phyloP scores from a whole-genome alignment of 2,113 vertebrate genomes.

The Etheostoma spectabile region DNA sequence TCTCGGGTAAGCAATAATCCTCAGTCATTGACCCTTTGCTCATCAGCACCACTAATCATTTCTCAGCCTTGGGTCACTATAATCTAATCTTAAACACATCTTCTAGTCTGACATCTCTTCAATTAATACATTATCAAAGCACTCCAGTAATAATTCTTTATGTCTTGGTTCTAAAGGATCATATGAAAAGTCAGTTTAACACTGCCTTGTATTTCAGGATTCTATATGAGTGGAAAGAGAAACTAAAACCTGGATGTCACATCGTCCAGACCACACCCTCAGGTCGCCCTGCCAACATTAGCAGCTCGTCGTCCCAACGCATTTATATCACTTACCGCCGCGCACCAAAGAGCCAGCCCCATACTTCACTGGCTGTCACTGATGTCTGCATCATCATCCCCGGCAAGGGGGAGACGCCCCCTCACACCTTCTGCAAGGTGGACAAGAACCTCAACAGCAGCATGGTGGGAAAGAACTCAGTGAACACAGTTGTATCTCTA shows the following conservation, averaged over 20 bases:
- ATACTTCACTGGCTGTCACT: conserved; percentile 93
- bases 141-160: neutral
- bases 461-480: conserved; percentile 86
- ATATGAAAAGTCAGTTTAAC: neutral
- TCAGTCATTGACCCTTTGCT: conserved; percentile 65
- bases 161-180: neutral
- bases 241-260: conserved; percentile 95
- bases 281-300: conserved; percentile 94
- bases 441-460: conserved; percentile 98
- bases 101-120: conserved; percentile 25
- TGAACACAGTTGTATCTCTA: neutral
- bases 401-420: conserved; percentile 95
- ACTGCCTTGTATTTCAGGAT: conserved; percentile 80
- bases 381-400: conserved; percentile 97
- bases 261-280: conserved; percentile 95
- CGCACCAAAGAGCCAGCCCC: conserved; percentile 90
- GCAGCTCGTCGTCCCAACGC: conserved; percentile 92
- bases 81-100: conserved; percentile 65
- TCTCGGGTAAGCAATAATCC: conserved; percentile 91
- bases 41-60: conserved; percentile 70
- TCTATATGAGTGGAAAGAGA: conserved; percentile 97
- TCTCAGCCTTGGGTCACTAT: conserved; percentile 37
- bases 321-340: conserved; percentile 97
- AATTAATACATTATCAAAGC: conserved; percentile 35
- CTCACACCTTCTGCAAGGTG: conserved; percentile 97